These are phyloP conservation scores for Bombyx huttoni DNA, from an alignment of 2,888 invertebrate genomes.

Conservation along the genomic window DNA sequence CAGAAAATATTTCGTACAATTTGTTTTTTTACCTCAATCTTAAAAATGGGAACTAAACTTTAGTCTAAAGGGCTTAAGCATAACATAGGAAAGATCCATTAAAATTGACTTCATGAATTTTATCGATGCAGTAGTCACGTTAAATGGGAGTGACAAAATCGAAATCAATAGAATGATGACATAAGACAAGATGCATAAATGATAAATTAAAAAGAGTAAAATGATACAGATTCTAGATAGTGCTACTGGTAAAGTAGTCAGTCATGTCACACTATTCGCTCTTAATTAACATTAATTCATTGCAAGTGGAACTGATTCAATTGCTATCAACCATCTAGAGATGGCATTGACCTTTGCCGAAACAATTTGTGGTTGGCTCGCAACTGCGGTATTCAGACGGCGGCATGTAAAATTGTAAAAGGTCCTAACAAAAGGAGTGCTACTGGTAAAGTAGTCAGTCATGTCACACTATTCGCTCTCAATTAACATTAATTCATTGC, in stretches of 20 bases:
- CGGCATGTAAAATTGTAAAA: too few relatives aligned
- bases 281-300: slow-evolving; percentile 63
- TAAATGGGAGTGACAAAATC: slow-evolving; percentile 18
- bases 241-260: slow-evolving; percentile 27
- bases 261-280: slow-evolving; percentile 38
- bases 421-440: too few relatives aligned
- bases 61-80: too few relatives aligned
- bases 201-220: slow-evolving; percentile 24
- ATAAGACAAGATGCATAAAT: slow-evolving; percentile 38
- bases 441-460: slow-evolving; percentile 28
- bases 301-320: slow-evolving; percentile 71
- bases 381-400: slow-evolving; percentile 7
- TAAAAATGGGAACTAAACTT: too few relatives aligned
- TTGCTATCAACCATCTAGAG: slow-evolving; percentile 58
- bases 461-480: slow-evolving; percentile 42
- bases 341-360: slow-evolving; percentile 62
- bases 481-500: slow-evolving; percentile 65
- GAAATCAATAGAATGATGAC: slow-evolving; percentile 36
- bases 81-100: too few relatives aligned
- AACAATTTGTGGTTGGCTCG: slow-evolving; percentile 35
- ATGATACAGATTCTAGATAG: slow-evolving; percentile 18
- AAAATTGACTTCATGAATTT: too few relatives aligned
- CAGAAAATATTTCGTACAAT: not conserved
- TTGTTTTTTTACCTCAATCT: too few relatives aligned
- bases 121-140: too few relatives aligned